Evolutionary conservation across 2,113 vertebrate species (phyloP), one percentile per base, ranked within the genome.

Genomic region (Genyomyrus donnyi): DNA sequence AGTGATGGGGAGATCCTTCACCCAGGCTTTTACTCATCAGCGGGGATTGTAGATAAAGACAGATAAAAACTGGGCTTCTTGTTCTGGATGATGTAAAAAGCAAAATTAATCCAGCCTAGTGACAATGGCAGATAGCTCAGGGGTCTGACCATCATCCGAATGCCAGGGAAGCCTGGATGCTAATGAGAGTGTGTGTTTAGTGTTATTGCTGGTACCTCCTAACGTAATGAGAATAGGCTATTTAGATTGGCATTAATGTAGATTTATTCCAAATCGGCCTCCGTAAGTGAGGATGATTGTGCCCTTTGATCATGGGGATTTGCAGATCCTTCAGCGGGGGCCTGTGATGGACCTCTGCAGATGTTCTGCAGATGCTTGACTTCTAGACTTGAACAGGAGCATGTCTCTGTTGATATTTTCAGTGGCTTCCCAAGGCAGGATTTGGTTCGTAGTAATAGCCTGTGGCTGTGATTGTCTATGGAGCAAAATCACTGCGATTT

Each of bases 351-450:
- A 27, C 35, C n/a, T 66, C 45, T 39, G 24, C 50, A 74, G 83
- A n/a, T 27, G 91, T 87, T 91, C 91, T 62, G 46, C 27, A 46
- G 88, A 42, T 90, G 49, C 24, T n/a, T 89, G 46, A 50, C 21
- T 6, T 58, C 74, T 80, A 39, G 50, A 84, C 42, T 21, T 39
- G 35, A 27, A 80, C 62, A 21, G 27, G 1, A 24, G 6, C 11
- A 49, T 88, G 56, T 15, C 19, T 83, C 6, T 89, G n/a, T 89
- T 91, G 31, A 19, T 46, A 27, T 88, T 84, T 90, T 35, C n/a
- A 35, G 2, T 86, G n/a, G 46, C 45, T 88, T 84, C 52, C 19
- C 45, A 13, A n/a, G 39, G 62, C 70, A 88, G 87, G 52, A 85
- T 88, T 48, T 80, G 52, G 39, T 88, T 83, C 31, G 39, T 11